Conservation (phyloP, 2,888 invertebrate genomes). For the Drosophila neonasuta region DNA sequence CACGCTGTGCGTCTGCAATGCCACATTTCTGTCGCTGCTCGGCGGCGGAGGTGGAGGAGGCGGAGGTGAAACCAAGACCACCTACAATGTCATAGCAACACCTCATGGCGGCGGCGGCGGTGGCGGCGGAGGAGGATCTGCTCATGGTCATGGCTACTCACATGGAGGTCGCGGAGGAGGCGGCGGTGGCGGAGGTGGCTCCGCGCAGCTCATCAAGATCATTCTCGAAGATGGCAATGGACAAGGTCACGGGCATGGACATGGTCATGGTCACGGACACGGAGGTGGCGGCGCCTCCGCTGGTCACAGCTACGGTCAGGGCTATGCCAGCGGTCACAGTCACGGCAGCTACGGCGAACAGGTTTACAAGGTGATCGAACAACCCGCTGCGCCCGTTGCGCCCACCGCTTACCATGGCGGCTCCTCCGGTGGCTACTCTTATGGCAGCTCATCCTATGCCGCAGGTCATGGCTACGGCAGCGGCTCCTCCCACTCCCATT, state of each 20-base stretch:
- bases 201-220: conserved; percentile 71
- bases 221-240: conserved; percentile 59
- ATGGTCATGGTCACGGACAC: background rate
- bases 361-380: conserved; percentile 70
- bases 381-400: conserved; percentile 45
- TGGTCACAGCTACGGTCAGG: conserved; percentile 26
- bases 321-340: conserved; percentile 42
- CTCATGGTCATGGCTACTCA: conserved; percentile 44
- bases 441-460: conserved; percentile 56
- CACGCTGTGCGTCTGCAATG: conserved; percentile 66
- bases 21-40: conserved; percentile 68
- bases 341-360: conserved; percentile 49
- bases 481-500: conserved; percentile 11
- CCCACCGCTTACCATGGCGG: conserved; percentile 51
- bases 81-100: conserved; percentile 66
- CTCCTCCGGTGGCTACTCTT: conserved; percentile 40
- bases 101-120: conserved; percentile 51
- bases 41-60: conserved; percentile 56
- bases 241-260: conserved; percentile 34
- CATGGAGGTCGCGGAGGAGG: conserved; percentile 32
- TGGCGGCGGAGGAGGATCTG: conserved; percentile 7
- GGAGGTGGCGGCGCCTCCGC: conserved; percentile 21
- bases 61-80: conserved; percentile 47
- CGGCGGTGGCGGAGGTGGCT: conserved; percentile 36
- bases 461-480: conserved; percentile 54